Evolutionary conservation across 2,888 invertebrate genomes (phyloP), one percentile per base, ranked within the genome.

Genomic region (Chymomyza fuscimana): DNA sequence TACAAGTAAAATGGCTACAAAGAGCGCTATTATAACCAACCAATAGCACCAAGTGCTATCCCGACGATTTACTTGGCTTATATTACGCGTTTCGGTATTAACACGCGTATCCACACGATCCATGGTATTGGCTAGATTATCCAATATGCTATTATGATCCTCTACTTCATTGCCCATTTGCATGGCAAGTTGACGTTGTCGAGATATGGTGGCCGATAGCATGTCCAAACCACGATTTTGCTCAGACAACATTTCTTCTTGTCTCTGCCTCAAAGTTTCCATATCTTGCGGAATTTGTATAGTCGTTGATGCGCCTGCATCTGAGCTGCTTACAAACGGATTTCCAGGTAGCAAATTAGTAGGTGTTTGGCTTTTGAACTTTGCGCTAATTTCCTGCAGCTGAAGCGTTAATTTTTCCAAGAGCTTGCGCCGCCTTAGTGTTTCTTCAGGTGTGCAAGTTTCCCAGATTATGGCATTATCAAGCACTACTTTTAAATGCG

Each of bases 141-240:
- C 96, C 75, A 97, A 93, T 69, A 97, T 94, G 96, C 96, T 96
- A 93, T 96, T 96, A 86, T 97, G 96, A 77, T 94, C 92, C 83
- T 95, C 95, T 0, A 96, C 96, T 92, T 97, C 97, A 83, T 93
- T 93, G 12, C 94, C 94, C 79, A 97, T 95, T 62, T 94, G 95
- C 61, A 94, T 92, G 7, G 96, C 96, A 85, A 97, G 94, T 80
- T 94, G 93, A 84, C 96, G 96, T 88, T 97, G 97, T 6, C 96
- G 92, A 0, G 94, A 93, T 70, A 97, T 95, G 5, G 96, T 95
- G 89, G 95, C 93, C 0, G 95, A 94, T 60, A 97, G 92, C 65
- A 93, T 94, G 72, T 96, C 96, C 36, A 97, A 92, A 0, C 96
- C 96, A 76, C 93, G 92, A 86, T 97, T 95, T 93, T 97, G 97